These are phyloP conservation scores for Seriola dumerili DNA, from an alignment of 2,113 vertebrate genomes.

Conservation along the genomic window DNA sequence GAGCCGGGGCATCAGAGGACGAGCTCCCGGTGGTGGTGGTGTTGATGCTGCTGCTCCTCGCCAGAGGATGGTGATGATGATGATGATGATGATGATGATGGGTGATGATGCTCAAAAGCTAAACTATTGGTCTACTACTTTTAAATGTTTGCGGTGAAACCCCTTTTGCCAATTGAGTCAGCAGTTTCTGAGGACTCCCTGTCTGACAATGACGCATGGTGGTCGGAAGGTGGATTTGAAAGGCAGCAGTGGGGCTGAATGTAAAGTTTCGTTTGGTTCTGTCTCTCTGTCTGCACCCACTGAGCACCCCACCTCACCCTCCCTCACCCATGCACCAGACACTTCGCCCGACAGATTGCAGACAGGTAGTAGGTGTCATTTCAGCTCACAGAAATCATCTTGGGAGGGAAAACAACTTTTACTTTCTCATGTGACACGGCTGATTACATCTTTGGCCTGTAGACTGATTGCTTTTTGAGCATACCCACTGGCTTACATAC, in stretches of 20 bases:
- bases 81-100: neutral
- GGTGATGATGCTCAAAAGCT: neutral
- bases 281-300: neutral
- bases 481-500: neutral
- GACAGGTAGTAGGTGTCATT: neutral
- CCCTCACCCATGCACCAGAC: neutral
- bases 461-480: neutral
- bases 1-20: constrained; percentile 25
- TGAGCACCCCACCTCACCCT: neutral
- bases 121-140: neutral
- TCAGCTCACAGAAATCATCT: neutral
- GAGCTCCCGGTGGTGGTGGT: constrained; percentile 9
- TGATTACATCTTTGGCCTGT: neutral
- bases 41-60: neutral
- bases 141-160: neutral
- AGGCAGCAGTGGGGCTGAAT: constrained; percentile 24
- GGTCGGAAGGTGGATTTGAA: constrained; percentile 2
- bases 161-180: neutral
- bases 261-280: constrained; percentile 29
- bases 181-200: constrained; percentile 3
- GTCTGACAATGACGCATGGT: constrained; percentile 36
- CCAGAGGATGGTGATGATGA: constrained; percentile 12
- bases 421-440: neutral
- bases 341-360: neutral
- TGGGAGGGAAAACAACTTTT: neutral